phyloP scores from a whole-genome alignment of 2,888 invertebrate species.

The Scaptomyza flava region DNA sequence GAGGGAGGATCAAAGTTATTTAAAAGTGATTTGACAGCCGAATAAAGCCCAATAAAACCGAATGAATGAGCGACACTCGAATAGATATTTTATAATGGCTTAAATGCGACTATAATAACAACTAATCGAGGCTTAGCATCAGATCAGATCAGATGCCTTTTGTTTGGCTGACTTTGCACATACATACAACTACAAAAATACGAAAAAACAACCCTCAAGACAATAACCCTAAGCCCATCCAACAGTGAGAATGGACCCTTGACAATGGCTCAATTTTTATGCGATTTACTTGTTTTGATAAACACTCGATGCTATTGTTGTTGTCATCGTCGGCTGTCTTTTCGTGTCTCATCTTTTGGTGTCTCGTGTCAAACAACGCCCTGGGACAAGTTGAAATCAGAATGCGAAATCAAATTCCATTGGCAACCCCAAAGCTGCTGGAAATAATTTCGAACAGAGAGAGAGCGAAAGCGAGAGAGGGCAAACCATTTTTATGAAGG shows the following conservation, averaged over 20 bases:
- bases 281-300: constrained; percentile 77
- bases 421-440: constrained; percentile 67
- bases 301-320: constrained; percentile 44
- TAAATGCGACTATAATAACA: constrained; percentile 70
- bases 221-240: background rate
- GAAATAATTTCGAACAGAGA: constrained; percentile 79
- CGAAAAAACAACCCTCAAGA: constrained; percentile 29
- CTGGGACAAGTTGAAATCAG: constrained; percentile 49
- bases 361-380: constrained; percentile 59
- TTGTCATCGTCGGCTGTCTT: constrained; percentile 19
- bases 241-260: constrained; percentile 30
- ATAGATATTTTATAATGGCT: constrained; percentile 56
- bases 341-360: constrained; percentile 19
- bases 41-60: constrained; percentile 23
- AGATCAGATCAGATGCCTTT: constrained; percentile 51
- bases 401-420: constrained; percentile 56
- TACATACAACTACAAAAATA: background rate
- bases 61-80: constrained; percentile 43
- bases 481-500: constrained; percentile 78
- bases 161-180: constrained; percentile 47
- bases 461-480: constrained; percentile 17
- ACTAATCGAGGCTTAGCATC: constrained; percentile 63
- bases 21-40: constrained; percentile 16
- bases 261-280: constrained; percentile 78
- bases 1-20: background rate